Percentiles rank a stretch among this genome's conserved stretches.
These are phyloP conservation scores for Helicolenus hilgendorfi DNA, from an alignment of 2,797 vertebrate genomes.

Conservation along the genomic window DNA sequence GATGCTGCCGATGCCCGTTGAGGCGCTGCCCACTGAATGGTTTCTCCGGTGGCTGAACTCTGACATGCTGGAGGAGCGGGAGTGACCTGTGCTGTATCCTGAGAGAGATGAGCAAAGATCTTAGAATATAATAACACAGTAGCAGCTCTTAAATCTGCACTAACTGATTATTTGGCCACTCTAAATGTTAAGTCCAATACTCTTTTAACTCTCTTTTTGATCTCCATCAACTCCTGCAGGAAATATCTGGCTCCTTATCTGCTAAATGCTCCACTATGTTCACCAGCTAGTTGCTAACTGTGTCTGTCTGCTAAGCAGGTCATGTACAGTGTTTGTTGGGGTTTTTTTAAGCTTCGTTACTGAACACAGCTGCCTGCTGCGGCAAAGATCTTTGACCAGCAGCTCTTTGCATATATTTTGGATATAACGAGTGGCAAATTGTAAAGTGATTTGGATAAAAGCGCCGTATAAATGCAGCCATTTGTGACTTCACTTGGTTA, in stretches of 20 bases:
- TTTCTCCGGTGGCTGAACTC: conserved; percentile 96
- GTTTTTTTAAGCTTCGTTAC: too few relatives aligned
- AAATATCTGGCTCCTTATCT: background rate
- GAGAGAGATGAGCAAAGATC: background rate
- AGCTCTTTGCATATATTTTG: background rate
- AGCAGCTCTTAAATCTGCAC: background rate
- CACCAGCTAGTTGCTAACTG: background rate
- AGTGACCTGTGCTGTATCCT: conserved; percentile 97
- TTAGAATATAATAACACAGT: background rate
- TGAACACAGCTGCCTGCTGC: too few relatives aligned
- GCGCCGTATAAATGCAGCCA: background rate
- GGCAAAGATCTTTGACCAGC: background rate
- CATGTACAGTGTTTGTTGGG: too few relatives aligned
- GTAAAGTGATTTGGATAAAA: background rate
- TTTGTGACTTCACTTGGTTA: background rate
- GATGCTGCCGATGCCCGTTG: conserved; percentile 96
- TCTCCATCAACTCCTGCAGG: background rate
- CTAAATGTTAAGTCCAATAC: background rate
- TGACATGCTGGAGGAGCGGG: conserved; percentile 96
- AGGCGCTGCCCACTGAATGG: conserved; percentile 94
- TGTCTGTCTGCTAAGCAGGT: too few relatives aligned
- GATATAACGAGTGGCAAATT: background rate
- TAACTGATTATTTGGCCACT: background rate
- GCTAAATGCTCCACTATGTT: background rate
- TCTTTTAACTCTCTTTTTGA: background rate